These are phyloP conservation scores for Aradophagus sp. DNA, from an alignment of 1,140 invertebrate species.

Conservation along the genomic window DNA sequence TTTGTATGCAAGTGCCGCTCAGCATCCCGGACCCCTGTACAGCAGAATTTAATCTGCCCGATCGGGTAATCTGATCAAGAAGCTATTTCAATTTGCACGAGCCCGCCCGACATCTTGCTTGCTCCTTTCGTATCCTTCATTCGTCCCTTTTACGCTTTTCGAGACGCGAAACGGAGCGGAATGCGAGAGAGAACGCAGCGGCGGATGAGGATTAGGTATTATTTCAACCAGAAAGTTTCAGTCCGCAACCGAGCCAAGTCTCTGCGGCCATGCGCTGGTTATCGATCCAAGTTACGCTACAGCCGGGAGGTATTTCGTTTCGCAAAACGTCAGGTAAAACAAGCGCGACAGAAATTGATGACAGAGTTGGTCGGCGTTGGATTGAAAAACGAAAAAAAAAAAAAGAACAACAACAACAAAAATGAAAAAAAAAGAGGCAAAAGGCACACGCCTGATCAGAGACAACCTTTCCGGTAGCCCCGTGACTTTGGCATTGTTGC, in stretches of 20 bases:
- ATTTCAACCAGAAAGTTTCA: constrained; percentile 62
- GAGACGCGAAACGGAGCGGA: constrained; percentile 24
- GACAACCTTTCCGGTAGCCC: constrained; percentile 19
- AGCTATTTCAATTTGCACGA: constrained; percentile 17
- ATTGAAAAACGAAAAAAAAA: constrained; percentile 37
- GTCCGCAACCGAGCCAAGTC: constrained; percentile 50
- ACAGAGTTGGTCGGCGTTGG: constrained; percentile 32
- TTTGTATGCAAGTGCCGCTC: constrained; percentile 4
- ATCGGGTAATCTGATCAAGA: constrained; percentile 27
- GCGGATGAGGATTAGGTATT: constrained; percentile 51
- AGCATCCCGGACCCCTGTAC: constrained; percentile 18
- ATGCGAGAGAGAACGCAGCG: constrained; percentile 25
- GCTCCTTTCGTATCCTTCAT: background rate
- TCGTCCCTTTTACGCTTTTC: constrained; percentile 19
- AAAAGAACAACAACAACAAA: constrained; percentile 5
- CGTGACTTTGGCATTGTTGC: constrained; percentile 20
- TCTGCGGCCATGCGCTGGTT: constrained; percentile 65
- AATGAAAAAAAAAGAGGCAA: no score
- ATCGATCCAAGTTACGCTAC: constrained; percentile 63
- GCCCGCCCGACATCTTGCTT: background rate
- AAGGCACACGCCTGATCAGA: constrained; percentile 20
- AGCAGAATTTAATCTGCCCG: constrained; percentile 26
- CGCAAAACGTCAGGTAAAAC: constrained; percentile 58
- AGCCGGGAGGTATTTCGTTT: constrained; percentile 62
- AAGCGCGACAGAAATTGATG: constrained; percentile 54